phyloP scores from a whole-genome alignment of 2,797 vertebrate genomes.

The Poeciliopsis presidionis region DNA sequence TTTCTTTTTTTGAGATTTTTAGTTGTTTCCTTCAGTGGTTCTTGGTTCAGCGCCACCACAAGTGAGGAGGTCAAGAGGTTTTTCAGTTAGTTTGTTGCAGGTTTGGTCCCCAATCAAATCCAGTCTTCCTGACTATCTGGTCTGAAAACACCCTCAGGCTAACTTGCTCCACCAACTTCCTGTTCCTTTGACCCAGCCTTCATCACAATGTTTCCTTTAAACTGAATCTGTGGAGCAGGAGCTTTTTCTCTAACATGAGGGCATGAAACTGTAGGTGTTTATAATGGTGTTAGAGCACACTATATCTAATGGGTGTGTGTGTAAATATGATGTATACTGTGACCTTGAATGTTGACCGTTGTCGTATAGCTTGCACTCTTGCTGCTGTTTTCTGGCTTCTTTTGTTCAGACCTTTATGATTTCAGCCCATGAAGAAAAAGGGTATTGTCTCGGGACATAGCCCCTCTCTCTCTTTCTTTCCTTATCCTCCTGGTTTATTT shows the following conservation, averaged over 20 bases:
- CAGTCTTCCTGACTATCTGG: no score
- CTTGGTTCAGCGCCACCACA: no score
- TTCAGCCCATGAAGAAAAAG: conserved; percentile 50
- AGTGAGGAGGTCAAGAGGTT: no score
- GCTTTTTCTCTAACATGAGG: conserved; percentile 9
- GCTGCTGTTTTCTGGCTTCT: conserved; percentile 20
- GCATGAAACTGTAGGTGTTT: conserved; percentile 19
- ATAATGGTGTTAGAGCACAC: conserved; percentile 12
- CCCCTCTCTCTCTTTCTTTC: conserved; percentile 29
- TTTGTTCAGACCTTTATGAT: conserved; percentile 48
- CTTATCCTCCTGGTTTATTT: conserved; percentile 53
- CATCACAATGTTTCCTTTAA: conserved; percentile 64
- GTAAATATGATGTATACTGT: conserved; percentile 25
- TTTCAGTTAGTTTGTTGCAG: no score
- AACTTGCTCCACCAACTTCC: conserved; percentile 24
- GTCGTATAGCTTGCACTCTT: conserved; percentile 40
- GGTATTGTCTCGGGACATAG: conserved; percentile 50
- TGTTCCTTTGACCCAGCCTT: conserved; percentile 32
- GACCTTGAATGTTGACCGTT: conserved; percentile 58
- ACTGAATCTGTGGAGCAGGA: conserved; percentile 44
- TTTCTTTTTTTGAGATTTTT: no score
- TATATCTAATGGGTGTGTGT: conserved; percentile 24
- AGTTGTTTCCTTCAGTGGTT: no score
- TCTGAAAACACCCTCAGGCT: no score
- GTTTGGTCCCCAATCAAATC: no score